Evolutionary conservation across 1,140 invertebrate genomes (phyloP).

Genomic region (Cydia pomonella): DNA sequence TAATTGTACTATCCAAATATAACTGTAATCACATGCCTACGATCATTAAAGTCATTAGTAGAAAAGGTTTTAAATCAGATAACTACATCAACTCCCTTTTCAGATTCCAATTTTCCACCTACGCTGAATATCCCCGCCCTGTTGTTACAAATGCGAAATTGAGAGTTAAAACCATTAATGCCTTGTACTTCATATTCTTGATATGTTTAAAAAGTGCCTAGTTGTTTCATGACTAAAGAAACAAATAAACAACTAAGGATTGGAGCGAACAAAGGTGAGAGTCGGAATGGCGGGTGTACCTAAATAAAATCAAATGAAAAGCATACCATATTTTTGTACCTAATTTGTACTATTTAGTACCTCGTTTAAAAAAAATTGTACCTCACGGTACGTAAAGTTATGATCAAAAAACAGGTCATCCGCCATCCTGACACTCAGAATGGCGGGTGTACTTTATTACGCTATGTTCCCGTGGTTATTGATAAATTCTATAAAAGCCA

Average conservation of each 20-base stretch:
- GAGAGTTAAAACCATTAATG: neutral
- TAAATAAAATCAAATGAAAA: no score
- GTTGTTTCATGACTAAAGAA: neutral
- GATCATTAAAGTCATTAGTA: neutral
- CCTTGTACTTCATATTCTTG: neutral
- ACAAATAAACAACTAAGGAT: conserved; percentile 5
- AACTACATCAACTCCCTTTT: neutral
- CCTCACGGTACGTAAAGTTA: no score
- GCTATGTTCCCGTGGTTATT: no score
- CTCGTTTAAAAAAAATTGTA: no score
- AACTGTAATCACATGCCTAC: neutral
- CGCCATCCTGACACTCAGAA: no score
- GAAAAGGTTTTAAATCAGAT: neutral
- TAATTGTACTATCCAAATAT: neutral
- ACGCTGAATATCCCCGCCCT: neutral
- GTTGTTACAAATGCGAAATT: neutral
- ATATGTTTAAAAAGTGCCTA: neutral
- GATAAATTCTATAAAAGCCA: no score
- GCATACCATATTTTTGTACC: no score
- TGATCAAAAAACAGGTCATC: no score
- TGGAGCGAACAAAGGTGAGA: conserved; percentile 38
- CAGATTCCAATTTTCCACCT: neutral
- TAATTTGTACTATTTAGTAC: no score
- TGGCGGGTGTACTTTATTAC: no score
- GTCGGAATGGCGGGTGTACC: no score